Conservation (phyloP, 2,888 invertebrate genomes). For the Drosophila anomalata region DNA sequence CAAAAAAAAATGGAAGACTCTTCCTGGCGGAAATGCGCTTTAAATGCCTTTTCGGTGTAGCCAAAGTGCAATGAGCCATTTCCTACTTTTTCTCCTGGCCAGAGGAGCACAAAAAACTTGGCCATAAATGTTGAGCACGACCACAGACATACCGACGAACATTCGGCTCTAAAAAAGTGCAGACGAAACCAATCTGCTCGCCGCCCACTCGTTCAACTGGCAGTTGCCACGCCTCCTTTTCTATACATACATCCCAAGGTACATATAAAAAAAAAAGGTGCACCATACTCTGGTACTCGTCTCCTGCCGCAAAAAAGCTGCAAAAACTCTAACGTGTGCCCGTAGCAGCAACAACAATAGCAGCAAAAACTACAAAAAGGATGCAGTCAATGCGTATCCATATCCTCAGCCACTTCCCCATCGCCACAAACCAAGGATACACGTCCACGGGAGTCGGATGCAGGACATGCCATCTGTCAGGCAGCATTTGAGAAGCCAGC, state of each 20-base stretch:
- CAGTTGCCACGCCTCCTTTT: constrained; percentile 54
- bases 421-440: constrained; percentile 2
- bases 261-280: constrained; percentile 58
- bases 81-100: constrained; percentile 40
- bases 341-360: constrained; percentile 49
- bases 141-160: constrained; percentile 66
- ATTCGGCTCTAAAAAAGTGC: constrained; percentile 48
- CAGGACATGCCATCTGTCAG: constrained; percentile 81
- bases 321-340: constrained; percentile 70
- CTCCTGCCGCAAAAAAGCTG: constrained; percentile 12
- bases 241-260: constrained; percentile 13
- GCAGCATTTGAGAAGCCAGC: constrained; percentile 45
- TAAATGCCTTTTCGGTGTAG: constrained; percentile 77
- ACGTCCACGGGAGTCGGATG: constrained; percentile 28
- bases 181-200: constrained; percentile 74
- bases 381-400: constrained; percentile 57
- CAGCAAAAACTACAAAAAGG: constrained; percentile 32
- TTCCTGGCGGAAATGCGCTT: constrained; percentile 70
- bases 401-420: constrained; percentile 30
- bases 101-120: constrained; percentile 37
- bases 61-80: constrained; percentile 81
- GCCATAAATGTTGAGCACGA: constrained; percentile 73
- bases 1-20: constrained; percentile 34
- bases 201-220: constrained; percentile 62
- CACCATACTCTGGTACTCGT: constrained; percentile 4